Evolutionary conservation across 2,113 vertebrate species (phyloP), one percentile per base, ranked within the genome.

Genomic region (Chauna torquata): DNA sequence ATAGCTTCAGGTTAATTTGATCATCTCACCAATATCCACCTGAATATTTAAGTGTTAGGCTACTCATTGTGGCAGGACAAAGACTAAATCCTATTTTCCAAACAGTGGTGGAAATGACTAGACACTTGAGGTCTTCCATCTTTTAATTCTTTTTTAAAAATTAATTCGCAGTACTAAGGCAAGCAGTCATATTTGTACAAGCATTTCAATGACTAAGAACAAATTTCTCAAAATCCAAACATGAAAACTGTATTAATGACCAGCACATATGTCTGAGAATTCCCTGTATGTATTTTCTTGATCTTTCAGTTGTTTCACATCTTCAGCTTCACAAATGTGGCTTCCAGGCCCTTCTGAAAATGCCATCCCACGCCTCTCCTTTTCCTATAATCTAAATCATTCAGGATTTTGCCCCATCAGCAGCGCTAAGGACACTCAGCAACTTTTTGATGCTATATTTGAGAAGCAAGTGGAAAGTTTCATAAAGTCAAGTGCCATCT

Each of bases 391-490:
- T 76, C 47, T 65, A 79, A 61, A 57, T 62, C 22, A 55, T 50
- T 82, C 42, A 57, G 34, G 23, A 69, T 83, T 96, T 88, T 78
- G 79, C 78, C 20, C 32, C 23, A 75, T 59, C 68, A 93, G 88
- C 90, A 93, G 36, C 85, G 32, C 66, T 92, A 92, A 90, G 79
- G 85, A 90, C 59, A 92, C 47, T 92, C 64, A 90, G 28, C 82
- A 92, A 93, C 75, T 93, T 95, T 93, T 19, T 62, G 86, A 94
- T 86, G 76, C 55, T 78, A 2, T 55, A 82, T 74, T 64, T 78
- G 82, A 87, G 54, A 96, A 88, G 84, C 58, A 94, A 93, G 86
- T 25, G 55, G 52, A 88, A 94, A 96, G 91, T 95, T 95, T 89
- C 36, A 52, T 64, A 52, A 84, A 94, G 90, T 90, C 88, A 93